Evolutionary conservation across 2,797 vertebrate genomes (phyloP), one percentile per base, ranked within the genome.

Genomic region (Harpagifer antarcticus): DNA sequence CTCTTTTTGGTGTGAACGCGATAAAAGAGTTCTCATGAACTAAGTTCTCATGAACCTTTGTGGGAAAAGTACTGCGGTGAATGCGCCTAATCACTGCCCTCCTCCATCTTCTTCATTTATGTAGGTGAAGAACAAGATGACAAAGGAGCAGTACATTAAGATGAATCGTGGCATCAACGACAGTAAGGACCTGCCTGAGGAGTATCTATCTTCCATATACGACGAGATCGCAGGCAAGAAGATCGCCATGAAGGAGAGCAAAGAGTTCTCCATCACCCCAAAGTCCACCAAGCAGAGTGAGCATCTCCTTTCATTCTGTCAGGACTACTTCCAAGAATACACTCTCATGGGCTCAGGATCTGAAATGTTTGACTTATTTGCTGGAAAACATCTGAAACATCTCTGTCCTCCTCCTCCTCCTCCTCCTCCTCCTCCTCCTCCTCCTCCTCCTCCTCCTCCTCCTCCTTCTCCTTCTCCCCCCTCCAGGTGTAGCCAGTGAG

Each of bases 61-160:
- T n/a, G n/a, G n/a, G n/a, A n/a, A n/a, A n/a, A n/a, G n/a, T n/a
- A n/a, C n/a, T n/a, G n/a, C n/a, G n/a, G n/a, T n/a, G n/a, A n/a
- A n/a, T n/a, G n/a, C n/a, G n/a, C n/a, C n/a, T n/a, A n/a, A n/a
- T n/a, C 23, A 15, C 37, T 49, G 4, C 50, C 56, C 52, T 40
- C 3, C 0, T 64, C 1, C 0, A 37, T 64, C 16, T 12, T 57
- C 20, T 17, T 61, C 14, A 7, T 58, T 53, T 11, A 1, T 48
- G 16, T 33, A 99, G 98, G 97, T 99, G 67, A 99, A 99, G 90
- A 99, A 97, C 92, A 99, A 99, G 91, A 99, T 99, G 98, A 99
- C 97, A 2, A 99, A 99, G 92, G 97, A 99, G 60, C 97, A 99
- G 83, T 99, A 99, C 91, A 99, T 99, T 84, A 99, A 99, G 94